These are phyloP conservation scores for Eurytoma adleriae DNA, from an alignment of 2,888 invertebrate genomes.

Conservation along the genomic window DNA sequence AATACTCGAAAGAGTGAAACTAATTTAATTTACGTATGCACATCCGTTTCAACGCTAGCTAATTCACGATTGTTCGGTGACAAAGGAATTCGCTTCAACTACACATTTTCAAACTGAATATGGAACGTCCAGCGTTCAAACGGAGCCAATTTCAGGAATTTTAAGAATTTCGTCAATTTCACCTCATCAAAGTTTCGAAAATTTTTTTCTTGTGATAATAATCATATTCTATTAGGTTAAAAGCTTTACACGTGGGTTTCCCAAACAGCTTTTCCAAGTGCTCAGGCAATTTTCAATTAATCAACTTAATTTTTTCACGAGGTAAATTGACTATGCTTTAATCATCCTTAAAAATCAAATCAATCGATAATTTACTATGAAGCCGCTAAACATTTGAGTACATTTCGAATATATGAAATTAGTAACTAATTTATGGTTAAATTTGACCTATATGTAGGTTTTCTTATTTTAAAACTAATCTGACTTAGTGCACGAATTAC, in stretches of 20 bases:
- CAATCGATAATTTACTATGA: neutral
- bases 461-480: neutral
- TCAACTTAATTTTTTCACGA: conserved; percentile 27
- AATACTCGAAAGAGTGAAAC: conserved; percentile 68
- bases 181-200: too few relatives aligned
- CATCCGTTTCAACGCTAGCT: conserved; percentile 54
- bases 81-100: conserved; percentile 40
- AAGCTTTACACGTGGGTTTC: too few relatives aligned
- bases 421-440: conserved; percentile 1
- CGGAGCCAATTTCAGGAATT: conserved; percentile 21
- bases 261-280: too few relatives aligned
- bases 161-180: too few relatives aligned
- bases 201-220: too few relatives aligned
- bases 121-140: conserved; percentile 57
- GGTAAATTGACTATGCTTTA: neutral
- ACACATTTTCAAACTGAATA: conserved; percentile 22
- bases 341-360: conserved; percentile 37
- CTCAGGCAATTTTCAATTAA: too few relatives aligned
- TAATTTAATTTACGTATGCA: conserved; percentile 60
- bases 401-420: conserved; percentile 20
- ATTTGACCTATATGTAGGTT: neutral
- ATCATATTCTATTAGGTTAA: too few relatives aligned
- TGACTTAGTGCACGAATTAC: neutral
- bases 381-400: conserved; percentile 7
- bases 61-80: conserved; percentile 12